Percentiles rank a stretch among this genome's conserved stretches.
Evolutionary conservation across 2,888 invertebrate genomes (phyloP).

Genomic region (Eupeodes latifasciatus): DNA sequence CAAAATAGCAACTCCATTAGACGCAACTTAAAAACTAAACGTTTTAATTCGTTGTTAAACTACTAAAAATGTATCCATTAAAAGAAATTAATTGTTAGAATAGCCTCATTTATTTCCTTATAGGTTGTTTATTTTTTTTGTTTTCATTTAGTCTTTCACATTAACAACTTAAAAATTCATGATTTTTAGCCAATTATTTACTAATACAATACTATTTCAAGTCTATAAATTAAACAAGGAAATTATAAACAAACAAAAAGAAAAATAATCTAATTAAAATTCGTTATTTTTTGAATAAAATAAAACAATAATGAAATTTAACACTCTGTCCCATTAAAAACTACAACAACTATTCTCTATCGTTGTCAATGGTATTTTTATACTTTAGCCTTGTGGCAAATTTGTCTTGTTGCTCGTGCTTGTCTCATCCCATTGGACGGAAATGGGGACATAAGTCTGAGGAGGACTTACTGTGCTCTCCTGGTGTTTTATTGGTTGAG

Average conservation of each 20-base stretch:
- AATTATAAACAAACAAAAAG: neutral
- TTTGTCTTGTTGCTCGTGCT: constrained; percentile 33
- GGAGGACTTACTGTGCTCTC: neutral
- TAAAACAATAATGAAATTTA: constrained; percentile 39
- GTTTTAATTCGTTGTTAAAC: no score
- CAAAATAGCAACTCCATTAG: no score
- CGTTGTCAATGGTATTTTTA: neutral
- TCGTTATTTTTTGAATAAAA: constrained; percentile 39
- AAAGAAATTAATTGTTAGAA: no score
- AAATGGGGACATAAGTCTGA: constrained; percentile 8
- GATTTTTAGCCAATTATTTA: neutral
- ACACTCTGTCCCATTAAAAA: constrained; percentile 5
- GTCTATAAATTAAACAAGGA: constrained; percentile 17
- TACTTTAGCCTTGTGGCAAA: constrained; percentile 52
- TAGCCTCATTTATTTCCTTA: no score
- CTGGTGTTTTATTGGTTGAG: neutral
- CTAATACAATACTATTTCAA: constrained; percentile 18
- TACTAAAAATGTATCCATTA: no score
- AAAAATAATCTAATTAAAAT: neutral
- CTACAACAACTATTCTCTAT: neutral
- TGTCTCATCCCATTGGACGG: constrained; percentile 34
- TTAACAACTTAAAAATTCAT: constrained; percentile 1
- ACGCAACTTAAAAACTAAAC: no score
- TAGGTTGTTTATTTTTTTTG: neutral
- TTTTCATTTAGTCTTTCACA: neutral